Evolutionary conservation across 2,113 vertebrate species (phyloP).

Genomic region (Scortum barcoo): DNA sequence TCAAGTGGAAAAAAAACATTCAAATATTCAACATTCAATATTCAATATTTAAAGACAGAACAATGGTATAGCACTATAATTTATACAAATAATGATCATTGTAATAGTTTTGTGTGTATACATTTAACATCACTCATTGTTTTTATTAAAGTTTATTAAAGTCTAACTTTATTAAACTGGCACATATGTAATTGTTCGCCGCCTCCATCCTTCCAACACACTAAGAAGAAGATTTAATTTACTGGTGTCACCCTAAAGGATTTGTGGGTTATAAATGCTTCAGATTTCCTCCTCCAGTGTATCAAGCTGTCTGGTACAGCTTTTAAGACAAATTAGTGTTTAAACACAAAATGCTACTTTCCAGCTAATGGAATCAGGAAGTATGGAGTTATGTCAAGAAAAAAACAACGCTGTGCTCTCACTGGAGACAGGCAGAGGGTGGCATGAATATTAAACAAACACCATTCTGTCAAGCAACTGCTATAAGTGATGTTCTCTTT

Average conservation of each 20-base stretch:
- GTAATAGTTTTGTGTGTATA: not conserved
- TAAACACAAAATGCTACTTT: slow-evolving; percentile 39
- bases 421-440: slow-evolving; percentile 8
- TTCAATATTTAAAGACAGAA: not conserved
- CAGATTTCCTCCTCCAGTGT: slow-evolving; percentile 33
- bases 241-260: slow-evolving; percentile 36
- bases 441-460: slow-evolving; percentile 39
- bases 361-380: slow-evolving; percentile 52
- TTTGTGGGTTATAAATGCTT: slow-evolving; percentile 51
- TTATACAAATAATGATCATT: not conserved
- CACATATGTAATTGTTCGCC: not conserved
- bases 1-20: no score
- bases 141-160: not conserved
- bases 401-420: not conserved
- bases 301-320: slow-evolving; percentile 35
- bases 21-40: not conserved
- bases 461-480: slow-evolving; percentile 17
- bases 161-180: not conserved
- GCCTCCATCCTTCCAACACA: not conserved
- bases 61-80: not conserved
- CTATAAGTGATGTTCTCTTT: not conserved
- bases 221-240: slow-evolving; percentile 35
- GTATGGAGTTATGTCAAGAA: slow-evolving; percentile 15
- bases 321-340: slow-evolving; percentile 49
- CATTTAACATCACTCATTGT: no score